A percentile compares a stretch with the other conserved stretches of the same genome.
phyloP scores from a whole-genome alignment of 1,140 invertebrate genomes.

The Triops longicaudatus region DNA sequence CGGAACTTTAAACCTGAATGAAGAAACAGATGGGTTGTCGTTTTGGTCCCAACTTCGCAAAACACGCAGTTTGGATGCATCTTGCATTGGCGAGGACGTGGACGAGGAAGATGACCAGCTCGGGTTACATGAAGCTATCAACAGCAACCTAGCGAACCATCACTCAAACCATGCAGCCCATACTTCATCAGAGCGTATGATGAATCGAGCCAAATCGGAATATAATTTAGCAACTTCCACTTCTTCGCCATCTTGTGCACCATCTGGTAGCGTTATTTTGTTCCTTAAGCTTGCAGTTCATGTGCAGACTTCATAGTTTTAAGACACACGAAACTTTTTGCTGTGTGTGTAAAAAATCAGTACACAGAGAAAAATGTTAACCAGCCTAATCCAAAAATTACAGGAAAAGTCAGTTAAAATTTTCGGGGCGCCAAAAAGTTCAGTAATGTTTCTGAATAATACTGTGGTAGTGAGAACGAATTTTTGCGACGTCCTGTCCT shows the following conservation, averaged over 20 bases:
- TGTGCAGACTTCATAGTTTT: no score
- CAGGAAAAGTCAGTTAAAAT: no score
- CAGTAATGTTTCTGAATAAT: no score
- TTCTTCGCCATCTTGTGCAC: not conserved
- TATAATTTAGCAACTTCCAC: not conserved
- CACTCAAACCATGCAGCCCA: not conserved
- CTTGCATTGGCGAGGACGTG: not conserved
- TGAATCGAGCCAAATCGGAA: not conserved
- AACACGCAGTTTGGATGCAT: not conserved
- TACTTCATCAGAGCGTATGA: not conserved
- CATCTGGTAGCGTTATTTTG: not conserved
- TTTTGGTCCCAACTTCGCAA: constrained; percentile 1
- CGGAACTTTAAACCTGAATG: not conserved
- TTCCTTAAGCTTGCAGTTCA: not conserved
- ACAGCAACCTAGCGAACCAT: not conserved
- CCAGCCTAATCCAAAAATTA: no score
- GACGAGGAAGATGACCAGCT: not conserved
- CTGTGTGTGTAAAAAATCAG: no score
- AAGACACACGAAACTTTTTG: no score
- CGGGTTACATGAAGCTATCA: not conserved
- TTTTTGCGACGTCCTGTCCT: no score
- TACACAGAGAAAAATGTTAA: no score
- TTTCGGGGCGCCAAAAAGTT: no score
- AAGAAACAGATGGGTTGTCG: not conserved
- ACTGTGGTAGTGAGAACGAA: no score